These are phyloP conservation scores for Macrotus californicus DNA, from an alignment of 2,113 vertebrate genomes.

Conservation along the genomic window DNA sequence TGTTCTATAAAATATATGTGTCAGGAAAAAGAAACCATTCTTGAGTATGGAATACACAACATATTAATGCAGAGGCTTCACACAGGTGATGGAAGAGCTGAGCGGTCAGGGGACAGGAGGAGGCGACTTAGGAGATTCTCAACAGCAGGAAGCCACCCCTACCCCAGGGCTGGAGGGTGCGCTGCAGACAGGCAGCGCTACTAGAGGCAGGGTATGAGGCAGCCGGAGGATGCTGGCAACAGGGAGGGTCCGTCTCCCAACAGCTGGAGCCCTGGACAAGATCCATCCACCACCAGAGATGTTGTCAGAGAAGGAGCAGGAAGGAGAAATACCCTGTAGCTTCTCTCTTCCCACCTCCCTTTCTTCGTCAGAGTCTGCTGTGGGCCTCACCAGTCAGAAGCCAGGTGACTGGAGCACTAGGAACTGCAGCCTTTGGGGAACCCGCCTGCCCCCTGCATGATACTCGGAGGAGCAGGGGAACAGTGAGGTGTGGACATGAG, in stretches of 20 bases:
- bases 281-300: neutral
- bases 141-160: neutral
- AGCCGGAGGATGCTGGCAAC: neutral
- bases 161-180: neutral
- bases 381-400: neutral
- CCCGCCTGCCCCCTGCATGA: no score
- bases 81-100: neutral
- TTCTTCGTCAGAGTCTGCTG: neutral
- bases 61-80: neutral
- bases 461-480: neutral
- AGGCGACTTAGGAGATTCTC: neutral
- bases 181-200: neutral
- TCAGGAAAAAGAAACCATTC: conserved; percentile 8
- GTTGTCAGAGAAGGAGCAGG: neutral
- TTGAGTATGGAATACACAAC: neutral
- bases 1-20: neutral
- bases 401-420: neutral
- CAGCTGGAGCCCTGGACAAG: neutral
- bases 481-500: fast-evolving
- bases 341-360: neutral
- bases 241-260: neutral
- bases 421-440: neutral
- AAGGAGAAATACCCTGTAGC: neutral
- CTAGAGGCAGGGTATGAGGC: no score
- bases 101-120: neutral